Percentiles rank a stretch among this genome's conserved stretches.
These are phyloP conservation scores for Lasioglossum leucozonium DNA, from an alignment of 2,888 invertebrate species.

Conservation along the genomic window DNA sequence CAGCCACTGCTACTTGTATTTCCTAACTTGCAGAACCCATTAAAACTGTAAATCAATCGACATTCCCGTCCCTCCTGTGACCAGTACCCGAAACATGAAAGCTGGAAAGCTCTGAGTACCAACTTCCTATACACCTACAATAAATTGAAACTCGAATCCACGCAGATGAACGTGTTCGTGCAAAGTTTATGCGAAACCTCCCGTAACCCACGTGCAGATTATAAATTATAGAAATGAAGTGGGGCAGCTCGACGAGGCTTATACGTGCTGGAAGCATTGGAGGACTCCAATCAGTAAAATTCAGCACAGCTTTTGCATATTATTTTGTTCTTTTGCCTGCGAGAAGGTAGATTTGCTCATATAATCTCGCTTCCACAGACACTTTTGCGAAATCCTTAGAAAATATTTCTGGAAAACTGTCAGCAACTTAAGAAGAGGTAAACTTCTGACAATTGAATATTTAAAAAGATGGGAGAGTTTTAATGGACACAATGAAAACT, in stretches of 20 bases:
- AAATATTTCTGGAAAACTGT: background rate
- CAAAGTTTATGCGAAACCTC: constrained; percentile 5
- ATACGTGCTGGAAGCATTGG: background rate
- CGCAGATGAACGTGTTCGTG: background rate
- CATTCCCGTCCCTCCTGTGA: constrained; percentile 54
- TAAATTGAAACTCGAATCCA: constrained; percentile 53
- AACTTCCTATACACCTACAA: constrained; percentile 34
- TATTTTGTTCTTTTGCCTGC: background rate
- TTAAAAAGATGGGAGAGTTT: background rate
- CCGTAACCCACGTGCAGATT: background rate
- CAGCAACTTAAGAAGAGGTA: background rate
- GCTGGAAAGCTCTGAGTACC: constrained; percentile 27
- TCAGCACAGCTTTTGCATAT: background rate
- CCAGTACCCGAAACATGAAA: constrained; percentile 52
- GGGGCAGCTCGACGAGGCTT: background rate
- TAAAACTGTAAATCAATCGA: constrained; percentile 70
- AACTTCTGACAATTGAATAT: background rate
- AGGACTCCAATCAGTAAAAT: background rate
- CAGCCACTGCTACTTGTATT: constrained; percentile 25
- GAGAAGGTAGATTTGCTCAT: background rate
- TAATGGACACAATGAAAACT: background rate
- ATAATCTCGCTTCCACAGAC: background rate
- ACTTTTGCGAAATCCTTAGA: background rate
- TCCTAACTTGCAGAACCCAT: constrained; percentile 59
- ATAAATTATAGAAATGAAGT: constrained; percentile 1